Evolutionary conservation across 2,888 invertebrate species (phyloP).

Genomic region (Psylliodes chrysocephalus): DNA sequence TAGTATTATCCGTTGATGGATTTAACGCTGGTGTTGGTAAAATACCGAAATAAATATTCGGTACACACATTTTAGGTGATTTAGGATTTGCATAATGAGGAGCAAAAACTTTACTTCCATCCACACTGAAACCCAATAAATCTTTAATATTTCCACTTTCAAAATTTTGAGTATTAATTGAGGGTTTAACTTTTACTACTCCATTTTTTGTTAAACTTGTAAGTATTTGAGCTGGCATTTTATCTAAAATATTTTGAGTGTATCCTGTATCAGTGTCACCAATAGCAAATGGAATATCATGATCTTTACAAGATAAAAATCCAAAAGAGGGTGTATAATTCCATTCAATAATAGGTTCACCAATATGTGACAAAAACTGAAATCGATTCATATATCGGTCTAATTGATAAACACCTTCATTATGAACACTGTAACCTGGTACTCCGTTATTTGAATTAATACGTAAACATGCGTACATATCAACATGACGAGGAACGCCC

Average conservation of each 20-base stretch:
- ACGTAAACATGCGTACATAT: background rate
- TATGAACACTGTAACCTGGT: background rate
- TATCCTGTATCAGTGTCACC: background rate
- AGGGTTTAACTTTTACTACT: background rate
- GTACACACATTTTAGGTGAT: background rate
- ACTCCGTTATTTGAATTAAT: background rate
- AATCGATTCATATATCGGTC: background rate
- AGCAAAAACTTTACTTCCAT: background rate
- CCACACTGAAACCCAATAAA: background rate
- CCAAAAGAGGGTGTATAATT: too few species aligned
- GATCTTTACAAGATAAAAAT: too few species aligned
- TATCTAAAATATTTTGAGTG: too few species aligned
- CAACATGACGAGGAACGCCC: background rate
- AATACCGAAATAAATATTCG: background rate
- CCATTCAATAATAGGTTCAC: too few species aligned
- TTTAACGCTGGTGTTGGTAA: background rate
- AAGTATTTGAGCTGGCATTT: background rate
- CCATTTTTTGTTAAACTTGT: background rate
- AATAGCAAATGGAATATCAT: too few species aligned
- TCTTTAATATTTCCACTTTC: background rate
- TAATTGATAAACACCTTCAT: background rate
- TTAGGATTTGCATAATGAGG: background rate
- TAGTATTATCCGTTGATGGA: background rate
- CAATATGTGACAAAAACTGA: background rate
- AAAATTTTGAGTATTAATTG: background rate